Evolutionary conservation across 1,140 invertebrate species (phyloP).

Genomic region (Aphaenogaster ashmeadi): DNA sequence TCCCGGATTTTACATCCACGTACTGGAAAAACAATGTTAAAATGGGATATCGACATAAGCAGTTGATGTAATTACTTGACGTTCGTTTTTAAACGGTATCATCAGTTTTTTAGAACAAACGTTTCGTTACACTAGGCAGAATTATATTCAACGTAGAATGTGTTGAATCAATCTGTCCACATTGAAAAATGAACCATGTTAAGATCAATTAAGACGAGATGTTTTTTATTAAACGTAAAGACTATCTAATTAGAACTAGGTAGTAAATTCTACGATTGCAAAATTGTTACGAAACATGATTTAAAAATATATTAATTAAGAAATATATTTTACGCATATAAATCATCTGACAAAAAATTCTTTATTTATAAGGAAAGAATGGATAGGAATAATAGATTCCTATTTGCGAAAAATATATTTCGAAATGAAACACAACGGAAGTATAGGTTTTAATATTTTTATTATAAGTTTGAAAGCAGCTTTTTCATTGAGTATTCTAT

Average conservation of each 20-base stretch:
- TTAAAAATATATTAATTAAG: slow-evolving; percentile 18
- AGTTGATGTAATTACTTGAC: background rate
- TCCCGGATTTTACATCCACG: slow-evolving; percentile 95
- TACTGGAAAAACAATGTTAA: slow-evolving; percentile 90
- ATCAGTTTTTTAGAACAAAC: slow-evolving; percentile 2
- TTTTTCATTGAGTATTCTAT: slow-evolving; percentile 78
- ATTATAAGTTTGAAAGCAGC: slow-evolving; percentile 81
- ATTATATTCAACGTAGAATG: slow-evolving; percentile 3
- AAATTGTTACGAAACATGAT: background rate
- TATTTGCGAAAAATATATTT: background rate
- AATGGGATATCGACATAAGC: background rate
- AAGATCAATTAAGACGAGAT: background rate
- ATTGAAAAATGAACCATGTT: background rate
- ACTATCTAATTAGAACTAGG: background rate
- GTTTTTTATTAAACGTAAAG: slow-evolving; percentile 6
- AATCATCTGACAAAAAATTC: background rate
- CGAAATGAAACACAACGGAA: slow-evolving; percentile 14
- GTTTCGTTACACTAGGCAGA: background rate
- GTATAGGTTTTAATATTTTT: slow-evolving; percentile 72
- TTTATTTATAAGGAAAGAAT: background rate
- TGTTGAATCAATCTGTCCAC: background rate
- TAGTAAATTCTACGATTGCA: background rate
- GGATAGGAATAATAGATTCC: background rate
- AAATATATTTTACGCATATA: background rate
- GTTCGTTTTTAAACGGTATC: background rate